A percentile compares a stretch with the other conserved stretches of the same genome.
These are phyloP conservation scores for Azorinus chamasolen DNA, from an alignment of 2,888 invertebrate species.

Conservation along the genomic window DNA sequence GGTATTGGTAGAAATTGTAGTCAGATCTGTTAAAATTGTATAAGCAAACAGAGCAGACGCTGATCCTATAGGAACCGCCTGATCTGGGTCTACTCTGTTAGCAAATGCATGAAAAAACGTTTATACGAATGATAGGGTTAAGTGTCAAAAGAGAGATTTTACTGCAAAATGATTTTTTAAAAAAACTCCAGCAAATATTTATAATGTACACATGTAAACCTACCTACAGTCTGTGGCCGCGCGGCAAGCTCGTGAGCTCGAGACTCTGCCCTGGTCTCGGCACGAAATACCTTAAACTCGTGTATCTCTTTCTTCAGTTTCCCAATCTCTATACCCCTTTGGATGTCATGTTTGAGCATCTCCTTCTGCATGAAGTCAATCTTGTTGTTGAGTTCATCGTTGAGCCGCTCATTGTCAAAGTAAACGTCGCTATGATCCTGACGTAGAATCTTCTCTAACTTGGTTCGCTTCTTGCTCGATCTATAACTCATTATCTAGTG, in stretches of 20 bases:
- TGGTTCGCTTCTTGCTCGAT: constrained; percentile 54
- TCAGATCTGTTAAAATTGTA: too few species aligned
- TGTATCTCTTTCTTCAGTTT: constrained; percentile 60
- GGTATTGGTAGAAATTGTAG: too few species aligned
- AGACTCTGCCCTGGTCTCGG: constrained; percentile 39
- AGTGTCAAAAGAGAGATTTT: too few species aligned
- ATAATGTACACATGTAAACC: too few species aligned
- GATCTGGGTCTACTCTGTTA: too few species aligned
- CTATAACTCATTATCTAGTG: too few species aligned
- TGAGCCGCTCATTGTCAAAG: constrained; percentile 73
- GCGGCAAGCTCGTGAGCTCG: constrained; percentile 10
- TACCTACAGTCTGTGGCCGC: constrained; percentile 52
- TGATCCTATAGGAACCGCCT: too few species aligned
- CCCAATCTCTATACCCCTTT: constrained; percentile 60
- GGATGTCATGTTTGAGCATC: constrained; percentile 55
- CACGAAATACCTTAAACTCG: constrained; percentile 40
- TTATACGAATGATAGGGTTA: too few species aligned
- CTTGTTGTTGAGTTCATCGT: constrained; percentile 59
- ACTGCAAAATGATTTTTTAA: too few species aligned
- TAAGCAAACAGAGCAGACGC: too few species aligned
- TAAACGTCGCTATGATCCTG: constrained; percentile 75
- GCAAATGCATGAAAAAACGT: too few species aligned
- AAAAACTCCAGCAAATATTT: too few species aligned
- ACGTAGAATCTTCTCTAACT: constrained; percentile 64
- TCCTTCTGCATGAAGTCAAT: constrained; percentile 63